Conservation (phyloP, 2,888 invertebrate species). For the Lasioglossum pauxillum region DNA sequence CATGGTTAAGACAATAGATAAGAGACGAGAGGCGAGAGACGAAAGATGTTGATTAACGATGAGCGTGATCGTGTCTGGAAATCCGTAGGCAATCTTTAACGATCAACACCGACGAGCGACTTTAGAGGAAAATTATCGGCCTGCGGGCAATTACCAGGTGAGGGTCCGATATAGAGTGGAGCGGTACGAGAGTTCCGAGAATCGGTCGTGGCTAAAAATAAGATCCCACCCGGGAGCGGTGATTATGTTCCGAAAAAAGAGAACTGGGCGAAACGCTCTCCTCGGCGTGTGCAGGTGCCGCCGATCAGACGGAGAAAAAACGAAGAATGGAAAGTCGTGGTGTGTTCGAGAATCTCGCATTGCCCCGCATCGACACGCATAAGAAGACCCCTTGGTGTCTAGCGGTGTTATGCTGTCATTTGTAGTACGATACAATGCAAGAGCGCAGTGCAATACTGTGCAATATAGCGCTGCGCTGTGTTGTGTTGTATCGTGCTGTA, state of each 20-base stretch:
- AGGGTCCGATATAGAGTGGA: slow-evolving; percentile 70
- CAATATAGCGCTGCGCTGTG: not conserved
- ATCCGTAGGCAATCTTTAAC: slow-evolving; percentile 71
- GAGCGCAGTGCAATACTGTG: not conserved
- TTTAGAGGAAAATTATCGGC: slow-evolving; percentile 80
- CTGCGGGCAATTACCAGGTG: slow-evolving; percentile 79
- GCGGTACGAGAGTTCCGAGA: slow-evolving; percentile 79
- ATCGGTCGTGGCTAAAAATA: slow-evolving; percentile 82
- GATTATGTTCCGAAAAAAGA: slow-evolving; percentile 81
- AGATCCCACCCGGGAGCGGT: slow-evolving; percentile 83
- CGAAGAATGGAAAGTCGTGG: slow-evolving; percentile 28
- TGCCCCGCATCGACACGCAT: slow-evolving; percentile 38
- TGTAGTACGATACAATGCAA: not conserved
- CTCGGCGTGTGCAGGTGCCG: slow-evolving; percentile 69
- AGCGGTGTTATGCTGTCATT: not conserved
- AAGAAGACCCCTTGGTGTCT: slow-evolving; percentile 23
- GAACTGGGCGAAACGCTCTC: slow-evolving; percentile 71
- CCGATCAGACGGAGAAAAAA: slow-evolving; percentile 60
- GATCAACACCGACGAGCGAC: slow-evolving; percentile 73
- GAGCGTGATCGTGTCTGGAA: slow-evolving; percentile 39
- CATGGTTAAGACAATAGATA: not conserved
- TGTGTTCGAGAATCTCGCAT: slow-evolving; percentile 51
- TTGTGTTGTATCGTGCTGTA: not conserved
- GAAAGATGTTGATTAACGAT: not conserved
- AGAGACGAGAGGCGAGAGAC: not conserved